These are phyloP conservation scores for Acropora yongei DNA, from an alignment of 64 coral and sea anemone genomes.

Conservation along the genomic window DNA sequence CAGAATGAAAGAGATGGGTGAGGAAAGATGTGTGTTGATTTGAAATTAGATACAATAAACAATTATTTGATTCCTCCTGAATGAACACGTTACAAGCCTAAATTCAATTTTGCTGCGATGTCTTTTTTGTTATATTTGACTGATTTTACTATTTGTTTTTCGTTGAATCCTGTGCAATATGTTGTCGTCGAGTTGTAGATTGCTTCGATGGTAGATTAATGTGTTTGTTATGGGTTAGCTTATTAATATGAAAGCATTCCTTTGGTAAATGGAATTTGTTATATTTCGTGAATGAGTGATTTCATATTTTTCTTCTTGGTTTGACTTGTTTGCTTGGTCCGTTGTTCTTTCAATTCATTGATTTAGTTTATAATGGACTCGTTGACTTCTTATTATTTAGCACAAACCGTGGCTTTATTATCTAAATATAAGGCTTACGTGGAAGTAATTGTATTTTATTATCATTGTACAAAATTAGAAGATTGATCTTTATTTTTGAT, in stretches of 20 bases:
- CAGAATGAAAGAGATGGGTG: slow-evolving; percentile 11
- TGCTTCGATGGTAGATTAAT: background rate
- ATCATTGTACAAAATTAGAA: too few species aligned
- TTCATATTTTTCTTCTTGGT: background rate
- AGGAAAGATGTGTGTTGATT: slow-evolving; percentile 20
- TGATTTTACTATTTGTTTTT: background rate
- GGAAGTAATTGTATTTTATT: too few species aligned
- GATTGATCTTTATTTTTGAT: too few species aligned
- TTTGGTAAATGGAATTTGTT: background rate
- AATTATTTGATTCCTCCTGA: background rate
- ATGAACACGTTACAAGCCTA: background rate
- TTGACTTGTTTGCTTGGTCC: too few species aligned
- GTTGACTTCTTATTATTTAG: too few species aligned
- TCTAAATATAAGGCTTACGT: too few species aligned
- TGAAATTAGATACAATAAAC: slow-evolving; percentile 9
- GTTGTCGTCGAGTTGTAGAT: background rate
- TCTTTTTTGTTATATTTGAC: background rate
- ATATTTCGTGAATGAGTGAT: background rate
- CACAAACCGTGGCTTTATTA: background rate
- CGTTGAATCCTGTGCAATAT: background rate
- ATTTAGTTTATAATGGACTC: too few species aligned
- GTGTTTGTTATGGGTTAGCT: background rate
- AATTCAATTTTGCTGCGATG: background rate
- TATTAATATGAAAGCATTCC: background rate
- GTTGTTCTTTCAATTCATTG: too few species aligned